phyloP scores from a whole-genome alignment of 2,797 vertebrate genomes.

The Squalus acanthias region DNA sequence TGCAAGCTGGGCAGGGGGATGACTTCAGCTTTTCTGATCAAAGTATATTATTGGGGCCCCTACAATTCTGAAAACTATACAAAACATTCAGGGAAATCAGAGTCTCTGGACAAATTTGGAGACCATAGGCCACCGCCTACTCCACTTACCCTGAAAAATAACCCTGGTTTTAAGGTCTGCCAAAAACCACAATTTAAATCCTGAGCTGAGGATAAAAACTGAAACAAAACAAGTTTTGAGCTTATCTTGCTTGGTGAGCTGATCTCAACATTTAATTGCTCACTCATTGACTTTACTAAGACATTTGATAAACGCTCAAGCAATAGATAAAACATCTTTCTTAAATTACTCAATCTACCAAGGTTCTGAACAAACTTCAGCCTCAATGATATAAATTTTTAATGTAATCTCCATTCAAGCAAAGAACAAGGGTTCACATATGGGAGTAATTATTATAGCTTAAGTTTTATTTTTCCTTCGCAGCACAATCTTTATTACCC shows the following conservation, averaged over 20 bases:
- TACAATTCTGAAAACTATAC: neutral
- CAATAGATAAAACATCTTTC: neutral
- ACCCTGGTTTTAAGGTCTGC: neutral
- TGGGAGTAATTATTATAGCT: neutral
- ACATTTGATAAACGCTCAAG: neutral
- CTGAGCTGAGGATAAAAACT: neutral
- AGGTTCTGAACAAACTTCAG: neutral
- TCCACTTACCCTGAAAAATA: slow-evolving; percentile 14
- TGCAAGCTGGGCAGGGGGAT: neutral
- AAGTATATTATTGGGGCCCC: neutral
- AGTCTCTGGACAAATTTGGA: slow-evolving; percentile 1
- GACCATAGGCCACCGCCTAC: slow-evolving; percentile 1
- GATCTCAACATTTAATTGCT: neutral
- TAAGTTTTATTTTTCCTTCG: slow-evolving; percentile 25
- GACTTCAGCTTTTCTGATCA: neutral
- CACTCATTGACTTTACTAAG: neutral
- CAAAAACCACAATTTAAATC: neutral
- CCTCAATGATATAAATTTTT: neutral
- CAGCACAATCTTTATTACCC: neutral
- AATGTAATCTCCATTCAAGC: neutral
- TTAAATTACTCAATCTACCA: neutral
- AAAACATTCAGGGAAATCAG: neutral
- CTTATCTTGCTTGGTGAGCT: neutral
- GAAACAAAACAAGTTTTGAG: slow-evolving; percentile 9
- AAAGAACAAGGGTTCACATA: neutral